A percentile compares a stretch with the other conserved stretches of the same genome.
phyloP scores from a whole-genome alignment of 2,113 vertebrate genomes.

The Hydropotes inermis region DNA sequence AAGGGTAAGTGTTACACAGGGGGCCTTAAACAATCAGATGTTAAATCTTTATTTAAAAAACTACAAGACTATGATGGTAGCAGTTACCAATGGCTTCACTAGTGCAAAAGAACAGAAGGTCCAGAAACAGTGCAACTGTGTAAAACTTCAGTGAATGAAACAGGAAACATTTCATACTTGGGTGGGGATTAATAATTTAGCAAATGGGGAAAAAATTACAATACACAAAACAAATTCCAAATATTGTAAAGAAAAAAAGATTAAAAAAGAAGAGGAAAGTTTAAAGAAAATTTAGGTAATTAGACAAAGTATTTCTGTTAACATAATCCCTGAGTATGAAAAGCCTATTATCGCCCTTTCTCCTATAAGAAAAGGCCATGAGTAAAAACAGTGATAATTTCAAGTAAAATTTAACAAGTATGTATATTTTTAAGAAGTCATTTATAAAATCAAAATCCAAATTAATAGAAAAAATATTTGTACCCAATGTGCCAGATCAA shows the following conservation, averaged over 20 bases:
- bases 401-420: not conserved
- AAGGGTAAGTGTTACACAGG: not conserved
- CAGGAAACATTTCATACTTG: not conserved
- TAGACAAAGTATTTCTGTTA: not conserved
- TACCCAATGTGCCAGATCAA: not conserved
- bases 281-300: not conserved
- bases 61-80: not conserved
- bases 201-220: not conserved
- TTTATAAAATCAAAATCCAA: slow-evolving; percentile 28
- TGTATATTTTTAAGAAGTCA: not conserved
- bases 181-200: not conserved
- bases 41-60: not conserved
- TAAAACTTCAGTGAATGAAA: not conserved
- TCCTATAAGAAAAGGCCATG: not conserved
- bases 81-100: not conserved
- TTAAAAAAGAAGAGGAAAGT: not conserved
- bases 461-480: not conserved
- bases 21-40: not conserved
- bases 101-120: not conserved
- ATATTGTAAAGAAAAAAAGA: not conserved
- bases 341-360: not conserved
- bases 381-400: not conserved
- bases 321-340: not conserved
- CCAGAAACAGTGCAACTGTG: accelerated
- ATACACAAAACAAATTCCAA: not conserved